A percentile compares a stretch with the other conserved stretches of the same genome.
These are phyloP conservation scores for Chrysemys picta DNA, from an alignment of 2,113 vertebrate genomes.

Conservation along the genomic window DNA sequence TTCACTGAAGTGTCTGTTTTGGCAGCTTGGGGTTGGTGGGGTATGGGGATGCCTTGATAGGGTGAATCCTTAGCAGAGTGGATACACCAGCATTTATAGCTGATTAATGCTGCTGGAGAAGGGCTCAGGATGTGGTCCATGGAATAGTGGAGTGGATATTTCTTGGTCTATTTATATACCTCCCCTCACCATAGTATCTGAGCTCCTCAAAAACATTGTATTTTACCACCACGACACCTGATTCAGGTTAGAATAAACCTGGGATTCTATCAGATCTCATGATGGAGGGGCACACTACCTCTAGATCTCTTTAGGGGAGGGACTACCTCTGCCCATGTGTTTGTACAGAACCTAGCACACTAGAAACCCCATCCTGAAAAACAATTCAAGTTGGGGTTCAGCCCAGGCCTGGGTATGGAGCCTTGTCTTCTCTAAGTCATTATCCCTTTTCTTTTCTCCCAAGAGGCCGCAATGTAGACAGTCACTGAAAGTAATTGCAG, in stretches of 20 bases:
- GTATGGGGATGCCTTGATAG: conserved; percentile 13
- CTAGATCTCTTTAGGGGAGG: neutral
- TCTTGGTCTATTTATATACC: conserved; percentile 54
- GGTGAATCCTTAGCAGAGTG: conserved; percentile 52
- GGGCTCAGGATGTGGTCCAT: conserved; percentile 23
- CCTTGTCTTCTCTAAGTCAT: neutral
- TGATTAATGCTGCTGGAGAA: conserved; percentile 45
- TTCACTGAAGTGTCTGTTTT: conserved; percentile 23
- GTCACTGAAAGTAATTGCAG: neutral
- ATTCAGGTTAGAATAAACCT: neutral
- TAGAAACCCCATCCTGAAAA: neutral
- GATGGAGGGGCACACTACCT: neutral
- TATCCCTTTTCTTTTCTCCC: neutral
- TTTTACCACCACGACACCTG: neutral
- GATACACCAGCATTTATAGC: conserved; percentile 45
- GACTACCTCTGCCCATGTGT: neutral
- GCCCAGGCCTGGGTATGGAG: neutral
- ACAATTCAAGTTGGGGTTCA: rapidly evolving
- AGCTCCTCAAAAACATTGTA: neutral
- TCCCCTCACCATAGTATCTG: neutral
- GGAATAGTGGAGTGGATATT: conserved; percentile 59
- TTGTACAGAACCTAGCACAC: neutral
- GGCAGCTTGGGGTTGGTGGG: conserved; percentile 37
- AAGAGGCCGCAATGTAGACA: too few species aligned
- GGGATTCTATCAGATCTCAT: neutral